Base-by-base conservation (phyloP, 2,888 invertebrate species). In the Hedya salicella region DNA sequence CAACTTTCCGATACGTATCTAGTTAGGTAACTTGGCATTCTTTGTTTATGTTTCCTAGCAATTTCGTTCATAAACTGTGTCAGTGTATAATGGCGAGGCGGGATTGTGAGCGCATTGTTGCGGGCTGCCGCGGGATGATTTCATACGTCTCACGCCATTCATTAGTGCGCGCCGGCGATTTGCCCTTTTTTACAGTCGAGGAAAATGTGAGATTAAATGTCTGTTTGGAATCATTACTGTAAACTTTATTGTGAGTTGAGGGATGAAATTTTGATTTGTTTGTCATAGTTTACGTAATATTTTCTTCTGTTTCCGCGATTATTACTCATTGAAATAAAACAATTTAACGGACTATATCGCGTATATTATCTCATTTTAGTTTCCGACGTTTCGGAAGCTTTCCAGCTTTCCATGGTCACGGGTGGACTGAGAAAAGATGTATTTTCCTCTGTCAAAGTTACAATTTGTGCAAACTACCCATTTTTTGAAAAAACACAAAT, bases 1-100 rank as follows among this genome's bases (percentile, higher is more conserved):
- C 39, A 66, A 68, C 63, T 64, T 63, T 60, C 49, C 56, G 68
- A 62, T 68, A 64, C 44, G 54, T 61, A 68, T 59, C 64, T 48
- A 59, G 52, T 57, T 52, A 42, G 42, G 39, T 21, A 17, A 56
- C 44, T 62, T 62, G 19, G 32, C 42, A 52, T 60, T 67, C 63
- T 62, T 67, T 67, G 67, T 67, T 67, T 62, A 60, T 49, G 44
- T 62, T 65, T 53, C 52, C 56, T 42, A 49, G 39, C 67, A 50
- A 62, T 61, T 66, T 61, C 19, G 48, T 30, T 30, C 48, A 16
- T 53, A 59, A 64, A 66, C 53, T 62, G 44, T 62, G 67, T 44
- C 64, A 52, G 13, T 42, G 17, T 21, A 67, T 54, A 67, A 66
- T 48, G 48, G 49, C 42, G 9, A 1, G 36, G 30, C 32, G 46